Evolutionary conservation across 2,888 invertebrate species (phyloP).

Genomic region (Leptinotarsa tumamoca): DNA sequence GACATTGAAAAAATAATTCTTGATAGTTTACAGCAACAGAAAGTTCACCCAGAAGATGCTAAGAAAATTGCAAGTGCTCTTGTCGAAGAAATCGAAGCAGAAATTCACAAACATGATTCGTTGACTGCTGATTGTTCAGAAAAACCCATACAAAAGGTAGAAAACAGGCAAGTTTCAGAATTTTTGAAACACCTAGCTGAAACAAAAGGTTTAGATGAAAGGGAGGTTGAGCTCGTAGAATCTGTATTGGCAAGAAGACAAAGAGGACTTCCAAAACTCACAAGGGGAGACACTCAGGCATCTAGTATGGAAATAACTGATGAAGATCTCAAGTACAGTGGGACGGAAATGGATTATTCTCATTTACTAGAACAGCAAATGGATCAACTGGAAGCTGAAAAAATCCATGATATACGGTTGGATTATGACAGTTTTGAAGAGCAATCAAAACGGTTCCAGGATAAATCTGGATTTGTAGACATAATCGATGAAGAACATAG

Average conservation of each 20-base stretch:
- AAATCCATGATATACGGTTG: slow-evolving; percentile 65
- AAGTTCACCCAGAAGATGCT: slow-evolving; percentile 68
- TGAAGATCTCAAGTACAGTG: slow-evolving; percentile 79
- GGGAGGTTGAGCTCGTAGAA: slow-evolving; percentile 67
- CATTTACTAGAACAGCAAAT: slow-evolving; percentile 64
- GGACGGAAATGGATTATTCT: slow-evolving; percentile 75
- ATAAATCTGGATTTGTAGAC: slow-evolving; percentile 54
- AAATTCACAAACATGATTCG: slow-evolving; percentile 66
- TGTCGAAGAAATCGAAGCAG: slow-evolving; percentile 69
- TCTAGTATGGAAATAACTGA: slow-evolving; percentile 72
- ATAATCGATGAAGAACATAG: slow-evolving; percentile 57
- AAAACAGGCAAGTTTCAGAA: slow-evolving; percentile 64
- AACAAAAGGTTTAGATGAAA: slow-evolving; percentile 66
- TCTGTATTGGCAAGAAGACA: slow-evolving; percentile 68
- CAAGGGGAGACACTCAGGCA: slow-evolving; percentile 67
- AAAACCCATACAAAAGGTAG: slow-evolving; percentile 41
- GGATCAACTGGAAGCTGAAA: slow-evolving; percentile 66
- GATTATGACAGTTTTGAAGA: slow-evolving; percentile 54
- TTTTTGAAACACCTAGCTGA: slow-evolving; percentile 66
- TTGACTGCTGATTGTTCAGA: slow-evolving; percentile 37
- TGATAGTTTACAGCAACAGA: slow-evolving; percentile 64
- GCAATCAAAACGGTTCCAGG: slow-evolving; percentile 52
- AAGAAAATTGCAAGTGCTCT: slow-evolving; percentile 68
- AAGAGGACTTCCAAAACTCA: slow-evolving; percentile 64
- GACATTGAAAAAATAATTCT: slow-evolving; percentile 64